These are phyloP conservation scores for Lepidurus arcticus DNA, from an alignment of 1,140 invertebrate genomes.

Conservation along the genomic window DNA sequence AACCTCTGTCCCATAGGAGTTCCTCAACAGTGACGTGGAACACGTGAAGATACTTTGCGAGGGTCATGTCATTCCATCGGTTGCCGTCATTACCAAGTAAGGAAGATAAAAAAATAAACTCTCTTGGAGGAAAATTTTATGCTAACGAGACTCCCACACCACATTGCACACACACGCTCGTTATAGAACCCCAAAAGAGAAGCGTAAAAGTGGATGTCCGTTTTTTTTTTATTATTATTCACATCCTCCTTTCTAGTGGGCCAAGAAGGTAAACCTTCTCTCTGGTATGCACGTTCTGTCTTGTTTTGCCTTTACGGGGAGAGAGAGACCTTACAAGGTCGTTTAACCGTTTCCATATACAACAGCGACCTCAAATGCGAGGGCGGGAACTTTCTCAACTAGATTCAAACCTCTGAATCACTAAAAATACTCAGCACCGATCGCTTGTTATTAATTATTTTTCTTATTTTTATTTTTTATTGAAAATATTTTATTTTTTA, in stretches of 20 bases:
- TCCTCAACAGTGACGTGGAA: slow-evolving; percentile 42
- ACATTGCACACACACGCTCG: too few species aligned
- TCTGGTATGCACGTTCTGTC: not conserved
- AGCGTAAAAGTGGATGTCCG: not conserved
- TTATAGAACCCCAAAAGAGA: too few species aligned
- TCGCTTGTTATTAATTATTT: too few species aligned
- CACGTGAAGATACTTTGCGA: slow-evolving; percentile 51
- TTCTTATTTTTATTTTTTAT: too few species aligned
- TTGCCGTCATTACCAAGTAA: slow-evolving; percentile 23
- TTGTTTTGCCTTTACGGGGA: not conserved
- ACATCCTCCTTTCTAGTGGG: slow-evolving; percentile 20
- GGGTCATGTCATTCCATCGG: slow-evolving; percentile 48
- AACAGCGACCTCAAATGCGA: too few species aligned
- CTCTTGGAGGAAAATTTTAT: not conserved
- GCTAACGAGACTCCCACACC: not conserved
- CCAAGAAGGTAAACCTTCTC: not conserved
- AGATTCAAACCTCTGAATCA: too few species aligned
- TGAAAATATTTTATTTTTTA: too few species aligned
- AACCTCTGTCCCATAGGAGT: slow-evolving; percentile 34
- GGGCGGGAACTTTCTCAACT: too few species aligned
- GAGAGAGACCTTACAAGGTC: not conserved
- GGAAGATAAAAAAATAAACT: not conserved
- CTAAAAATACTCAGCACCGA: too few species aligned
- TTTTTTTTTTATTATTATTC: too few species aligned
- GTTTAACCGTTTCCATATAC: not conserved